Evolutionary conservation across 2,888 invertebrate genomes (phyloP).

Genomic region (Odontomyia ornata): DNA sequence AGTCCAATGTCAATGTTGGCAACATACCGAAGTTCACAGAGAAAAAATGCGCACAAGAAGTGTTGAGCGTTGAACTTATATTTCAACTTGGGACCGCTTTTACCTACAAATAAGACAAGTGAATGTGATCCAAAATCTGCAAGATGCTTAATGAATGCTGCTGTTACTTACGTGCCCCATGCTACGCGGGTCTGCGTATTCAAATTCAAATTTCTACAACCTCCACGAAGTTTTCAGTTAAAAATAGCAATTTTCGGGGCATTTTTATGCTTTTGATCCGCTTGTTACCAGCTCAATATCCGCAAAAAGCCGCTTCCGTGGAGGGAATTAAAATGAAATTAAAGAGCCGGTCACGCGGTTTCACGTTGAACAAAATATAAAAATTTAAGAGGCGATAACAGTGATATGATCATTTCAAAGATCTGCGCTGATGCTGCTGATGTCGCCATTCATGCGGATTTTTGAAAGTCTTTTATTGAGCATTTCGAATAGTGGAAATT

Average conservation of each 20-base stretch:
- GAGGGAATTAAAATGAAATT: not conserved
- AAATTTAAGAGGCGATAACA: not conserved
- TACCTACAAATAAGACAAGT: not conserved
- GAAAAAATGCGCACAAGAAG: not conserved
- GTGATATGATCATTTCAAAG: not conserved
- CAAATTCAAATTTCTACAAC: not conserved
- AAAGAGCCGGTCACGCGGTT: not conserved
- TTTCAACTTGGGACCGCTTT: not conserved
- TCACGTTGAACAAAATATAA: too few species aligned
- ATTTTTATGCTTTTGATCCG: not conserved
- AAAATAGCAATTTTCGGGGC: not conserved
- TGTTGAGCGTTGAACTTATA: not conserved
- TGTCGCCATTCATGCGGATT: not conserved
- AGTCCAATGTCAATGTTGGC: constrained; percentile 27
- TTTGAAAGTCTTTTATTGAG: not conserved
- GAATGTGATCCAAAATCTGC: not conserved
- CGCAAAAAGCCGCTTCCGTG: not conserved
- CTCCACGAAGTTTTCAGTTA: not conserved
- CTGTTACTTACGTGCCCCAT: too few species aligned
- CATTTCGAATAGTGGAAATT: not conserved
- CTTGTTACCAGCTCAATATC: not conserved
- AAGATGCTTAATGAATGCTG: not conserved
- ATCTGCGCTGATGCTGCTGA: too few species aligned
- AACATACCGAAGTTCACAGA: not conserved
- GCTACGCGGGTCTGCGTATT: not conserved